Evolutionary conservation across 2,888 invertebrate genomes (phyloP), one percentile per base, ranked within the genome.

Genomic region (Lepidonotus clava): DNA sequence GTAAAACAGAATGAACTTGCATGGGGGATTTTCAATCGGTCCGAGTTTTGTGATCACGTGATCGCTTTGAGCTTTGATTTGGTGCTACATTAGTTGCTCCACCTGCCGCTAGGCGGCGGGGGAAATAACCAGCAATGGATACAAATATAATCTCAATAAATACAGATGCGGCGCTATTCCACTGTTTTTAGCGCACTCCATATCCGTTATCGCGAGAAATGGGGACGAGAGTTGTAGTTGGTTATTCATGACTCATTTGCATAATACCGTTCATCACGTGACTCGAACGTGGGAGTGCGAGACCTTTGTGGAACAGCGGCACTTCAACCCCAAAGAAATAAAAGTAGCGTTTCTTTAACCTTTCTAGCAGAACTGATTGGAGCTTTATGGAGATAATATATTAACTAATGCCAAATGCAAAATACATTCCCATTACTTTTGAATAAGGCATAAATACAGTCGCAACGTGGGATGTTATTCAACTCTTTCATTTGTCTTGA

Each of bases 181-280:
- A 71, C 4, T 21, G 18, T 34, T 36, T 71, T 34, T n/a, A 14
- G 34, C 36, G 14, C 14, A 18, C 38, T 8, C 71, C 71, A 71
- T 71, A 71, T 71, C 71, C 21, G 71, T 71, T 71, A 71, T 71
- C 38, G 71, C 61, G 71, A 71, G 71, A 0, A 21, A 21, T 71
- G 71, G 71, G 34, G 8, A 46, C 46, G 18, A 46, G 18, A 18
- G 8, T 46, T 71, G 36, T 71, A 24, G 8, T 71, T 71, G 71
- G 71, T 71, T 71, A 71, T 71, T 71, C 71, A 71, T 71, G 71
- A 71, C 71, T 71, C 71, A 71, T 71, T 71, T 71, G 71, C 71
- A 71, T 71, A 71, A 71, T 71, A 71, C n/a, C 71, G 71, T 71
- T 71, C 71, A 34, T 71, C 71, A 71, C 71, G 71, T 36, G 71